phyloP scores from a whole-genome alignment of 2,113 vertebrate genomes.

The Thymallus thymallus region DNA sequence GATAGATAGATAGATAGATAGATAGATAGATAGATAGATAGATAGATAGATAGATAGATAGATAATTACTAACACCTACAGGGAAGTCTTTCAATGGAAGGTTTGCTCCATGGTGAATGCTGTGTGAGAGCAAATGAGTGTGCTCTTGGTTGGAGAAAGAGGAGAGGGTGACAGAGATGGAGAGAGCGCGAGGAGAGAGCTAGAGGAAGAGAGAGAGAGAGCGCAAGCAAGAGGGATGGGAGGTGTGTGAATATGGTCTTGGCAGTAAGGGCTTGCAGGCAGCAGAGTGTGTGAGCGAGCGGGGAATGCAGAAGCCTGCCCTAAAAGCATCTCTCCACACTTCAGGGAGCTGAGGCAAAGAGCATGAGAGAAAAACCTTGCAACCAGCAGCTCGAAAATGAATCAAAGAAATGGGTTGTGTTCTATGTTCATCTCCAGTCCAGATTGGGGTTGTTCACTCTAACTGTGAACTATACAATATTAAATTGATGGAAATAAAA shows the following conservation, averaged over 20 bases:
- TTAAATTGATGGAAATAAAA: too few species aligned
- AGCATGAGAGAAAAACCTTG: neutral
- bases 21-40: slow-evolving; percentile 12
- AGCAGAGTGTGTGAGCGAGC: slow-evolving; percentile 10
- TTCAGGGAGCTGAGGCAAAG: neutral
- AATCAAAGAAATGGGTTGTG: neutral
- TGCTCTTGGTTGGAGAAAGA: slow-evolving; percentile 6
- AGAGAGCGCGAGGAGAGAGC: slow-evolving; percentile 9
- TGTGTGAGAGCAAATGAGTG: slow-evolving; percentile 41
- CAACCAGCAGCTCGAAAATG: neutral
- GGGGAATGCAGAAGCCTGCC: slow-evolving; percentile 13
- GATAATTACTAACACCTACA: slow-evolving; percentile 1
- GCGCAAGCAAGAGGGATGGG: slow-evolving; percentile 7
- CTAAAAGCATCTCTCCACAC: slow-evolving; percentile 17
- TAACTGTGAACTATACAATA: too few species aligned
- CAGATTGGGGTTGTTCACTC: neutral
- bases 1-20: slow-evolving; percentile 7
- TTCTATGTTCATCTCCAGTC: neutral
- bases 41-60: slow-evolving; percentile 19
- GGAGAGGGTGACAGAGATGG: slow-evolving; percentile 13
- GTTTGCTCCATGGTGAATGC: slow-evolving; percentile 47
- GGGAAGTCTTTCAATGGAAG: slow-evolving; percentile 34
- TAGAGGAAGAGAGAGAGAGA: slow-evolving; percentile 1
- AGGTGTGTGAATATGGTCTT: slow-evolving; percentile 30
- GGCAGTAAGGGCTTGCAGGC: slow-evolving; percentile 15